Evolutionary conservation across 2,113 vertebrate genomes (phyloP).

Genomic region (Nothoprocta pentlandii): DNA sequence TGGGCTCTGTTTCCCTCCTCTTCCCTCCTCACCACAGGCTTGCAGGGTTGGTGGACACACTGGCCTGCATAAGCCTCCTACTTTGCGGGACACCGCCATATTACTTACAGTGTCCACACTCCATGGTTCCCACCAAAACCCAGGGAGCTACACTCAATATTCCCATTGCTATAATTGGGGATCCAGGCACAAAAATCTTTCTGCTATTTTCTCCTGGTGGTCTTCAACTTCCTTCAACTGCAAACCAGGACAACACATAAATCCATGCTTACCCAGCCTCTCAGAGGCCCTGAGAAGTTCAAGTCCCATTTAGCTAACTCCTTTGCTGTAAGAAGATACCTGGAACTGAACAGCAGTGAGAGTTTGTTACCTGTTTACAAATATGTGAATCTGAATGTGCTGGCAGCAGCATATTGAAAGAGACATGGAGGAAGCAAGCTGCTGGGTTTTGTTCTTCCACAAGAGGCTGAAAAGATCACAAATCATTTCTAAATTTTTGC

Average conservation of each 20-base stretch:
- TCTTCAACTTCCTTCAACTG: background rate
- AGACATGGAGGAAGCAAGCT: background rate
- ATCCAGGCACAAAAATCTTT: background rate
- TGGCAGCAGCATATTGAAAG: background rate
- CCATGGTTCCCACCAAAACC: background rate
- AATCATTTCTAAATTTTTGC: background rate
- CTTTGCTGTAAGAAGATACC: background rate
- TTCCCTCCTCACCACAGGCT: background rate
- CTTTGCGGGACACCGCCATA: background rate
- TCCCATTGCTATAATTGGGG: background rate
- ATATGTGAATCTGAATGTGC: background rate
- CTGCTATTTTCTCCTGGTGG: background rate
- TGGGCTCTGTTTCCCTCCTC: too few species aligned
- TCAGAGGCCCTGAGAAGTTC: background rate
- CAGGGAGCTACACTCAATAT: background rate
- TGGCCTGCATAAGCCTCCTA: background rate
- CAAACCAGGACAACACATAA: background rate
- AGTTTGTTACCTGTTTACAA: background rate
- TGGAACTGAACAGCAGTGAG: background rate
- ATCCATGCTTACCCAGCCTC: background rate
- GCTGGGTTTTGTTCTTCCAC: background rate
- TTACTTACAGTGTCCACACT: background rate
- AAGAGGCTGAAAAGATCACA: background rate
- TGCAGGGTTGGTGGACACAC: background rate
- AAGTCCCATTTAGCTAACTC: background rate